Evolutionary conservation across 2,113 vertebrate genomes (phyloP).

Genomic region (Lynx canadensis): DNA sequence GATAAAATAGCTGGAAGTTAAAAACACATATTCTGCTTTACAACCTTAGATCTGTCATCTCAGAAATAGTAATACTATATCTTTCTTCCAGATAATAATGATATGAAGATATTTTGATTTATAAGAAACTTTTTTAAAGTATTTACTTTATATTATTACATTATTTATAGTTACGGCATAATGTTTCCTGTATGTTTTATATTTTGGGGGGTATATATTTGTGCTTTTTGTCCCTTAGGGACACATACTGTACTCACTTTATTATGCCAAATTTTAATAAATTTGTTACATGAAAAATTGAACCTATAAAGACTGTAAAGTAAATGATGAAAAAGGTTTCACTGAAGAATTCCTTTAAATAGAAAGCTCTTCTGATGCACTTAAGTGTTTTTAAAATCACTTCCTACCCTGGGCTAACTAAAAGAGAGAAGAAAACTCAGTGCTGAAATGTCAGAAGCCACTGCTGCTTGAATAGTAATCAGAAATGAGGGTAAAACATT

Average conservation of each 20-base stretch:
- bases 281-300: constrained; percentile 7
- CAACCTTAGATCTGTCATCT: constrained; percentile 39
- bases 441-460: constrained; percentile 33
- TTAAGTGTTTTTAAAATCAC: constrained; percentile 37
- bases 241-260: constrained; percentile 21
- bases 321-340: constrained; percentile 35
- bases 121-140: constrained; percentile 11
- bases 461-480: constrained; percentile 2
- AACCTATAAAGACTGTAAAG: background rate
- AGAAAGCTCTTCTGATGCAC: constrained; percentile 24
- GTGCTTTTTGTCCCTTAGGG: constrained; percentile 21
- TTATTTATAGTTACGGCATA: background rate
- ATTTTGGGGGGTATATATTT: constrained; percentile 24
- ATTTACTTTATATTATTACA: background rate
- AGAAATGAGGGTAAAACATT: constrained; percentile 25
- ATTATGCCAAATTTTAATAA: constrained; percentile 27
- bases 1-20: constrained; percentile 39
- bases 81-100: background rate
- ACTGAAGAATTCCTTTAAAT: constrained; percentile 45
- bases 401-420: background rate
- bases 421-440: constrained; percentile 8
- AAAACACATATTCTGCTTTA: constrained; percentile 36
- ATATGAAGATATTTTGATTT: constrained; percentile 17
- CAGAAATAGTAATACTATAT: constrained; percentile 17
- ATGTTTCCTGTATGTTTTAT: background rate